Evolutionary conservation across 2,888 invertebrate genomes (phyloP).

Genomic region (Smittia aterrima): DNA sequence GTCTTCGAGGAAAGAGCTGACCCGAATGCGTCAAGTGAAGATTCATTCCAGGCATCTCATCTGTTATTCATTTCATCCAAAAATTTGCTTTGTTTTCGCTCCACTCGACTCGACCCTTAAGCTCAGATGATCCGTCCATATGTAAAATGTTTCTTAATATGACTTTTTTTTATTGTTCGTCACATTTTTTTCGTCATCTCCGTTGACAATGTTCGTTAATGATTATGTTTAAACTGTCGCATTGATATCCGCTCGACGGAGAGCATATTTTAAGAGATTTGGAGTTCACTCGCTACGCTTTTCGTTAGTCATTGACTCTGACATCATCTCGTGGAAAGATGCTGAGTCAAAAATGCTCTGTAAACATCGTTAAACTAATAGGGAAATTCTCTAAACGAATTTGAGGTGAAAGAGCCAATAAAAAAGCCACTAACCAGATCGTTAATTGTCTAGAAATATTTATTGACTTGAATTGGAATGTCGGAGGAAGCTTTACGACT

Average conservation of each 20-base stretch:
- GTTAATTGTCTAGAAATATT: not conserved
- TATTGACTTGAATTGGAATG: not conserved
- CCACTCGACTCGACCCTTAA: constrained; percentile 1
- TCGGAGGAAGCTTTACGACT: not conserved
- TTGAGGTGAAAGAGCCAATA: constrained; percentile 7
- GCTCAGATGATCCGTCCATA: constrained; percentile 14
- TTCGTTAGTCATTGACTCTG: constrained; percentile 10
- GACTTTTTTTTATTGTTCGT: not conserved
- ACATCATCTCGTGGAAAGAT: constrained; percentile 13
- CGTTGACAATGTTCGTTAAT: constrained; percentile 40
- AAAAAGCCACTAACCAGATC: constrained; percentile 5
- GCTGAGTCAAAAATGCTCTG: not conserved
- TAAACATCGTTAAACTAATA: constrained; percentile 16
- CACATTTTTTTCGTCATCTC: not conserved
- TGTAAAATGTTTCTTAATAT: constrained; percentile 23
- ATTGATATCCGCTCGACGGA: constrained; percentile 37
- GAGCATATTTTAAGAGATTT: too few species aligned
- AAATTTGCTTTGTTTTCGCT: not conserved
- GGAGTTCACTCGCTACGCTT: not conserved
- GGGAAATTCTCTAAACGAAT: constrained; percentile 7
- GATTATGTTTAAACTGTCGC: constrained; percentile 40
- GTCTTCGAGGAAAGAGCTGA: not conserved
- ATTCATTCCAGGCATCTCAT: not conserved
- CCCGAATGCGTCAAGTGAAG: not conserved
- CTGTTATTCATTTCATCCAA: not conserved